phyloP scores from a whole-genome alignment of 2,888 invertebrate genomes.

The Trypoxylon attenuatum region DNA sequence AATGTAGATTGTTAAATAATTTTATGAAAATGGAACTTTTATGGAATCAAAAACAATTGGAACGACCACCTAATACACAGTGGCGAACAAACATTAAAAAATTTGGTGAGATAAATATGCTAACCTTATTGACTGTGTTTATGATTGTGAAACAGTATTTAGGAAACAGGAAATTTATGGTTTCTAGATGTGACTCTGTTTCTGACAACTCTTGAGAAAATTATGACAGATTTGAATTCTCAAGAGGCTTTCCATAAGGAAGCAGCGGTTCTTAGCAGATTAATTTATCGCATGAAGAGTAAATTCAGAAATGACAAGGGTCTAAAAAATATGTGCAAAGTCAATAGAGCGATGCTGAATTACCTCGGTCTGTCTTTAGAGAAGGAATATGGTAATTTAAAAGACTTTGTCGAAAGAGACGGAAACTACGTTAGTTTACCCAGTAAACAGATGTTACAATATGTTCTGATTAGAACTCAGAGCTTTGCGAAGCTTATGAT shows the following conservation, averaged over 20 bases:
- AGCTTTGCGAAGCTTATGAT: conserved; percentile 78
- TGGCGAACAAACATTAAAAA: conserved; percentile 50
- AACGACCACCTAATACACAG: conserved; percentile 60
- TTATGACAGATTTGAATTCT: conserved; percentile 55
- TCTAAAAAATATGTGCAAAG: conserved; percentile 77
- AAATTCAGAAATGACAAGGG: conserved; percentile 79
- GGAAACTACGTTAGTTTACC: conserved; percentile 73
- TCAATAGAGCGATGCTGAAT: conserved; percentile 76
- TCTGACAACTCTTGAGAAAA: conserved; percentile 38
- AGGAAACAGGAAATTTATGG: too few species aligned
- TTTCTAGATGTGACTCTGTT: conserved; percentile 57
- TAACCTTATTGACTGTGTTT: too few species aligned
- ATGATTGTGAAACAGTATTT: too few species aligned
- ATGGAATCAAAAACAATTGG: conserved; percentile 64
- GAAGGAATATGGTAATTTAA: conserved; percentile 71
- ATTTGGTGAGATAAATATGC: conserved; percentile 54
- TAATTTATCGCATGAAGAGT: conserved; percentile 78
- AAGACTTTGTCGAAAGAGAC: conserved; percentile 52
- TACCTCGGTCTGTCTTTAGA: conserved; percentile 75
- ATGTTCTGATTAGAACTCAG: conserved; percentile 76
- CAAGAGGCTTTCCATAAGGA: conserved; percentile 77
- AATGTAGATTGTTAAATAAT: neutral
- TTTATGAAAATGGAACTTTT: conserved; percentile 55
- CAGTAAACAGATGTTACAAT: conserved; percentile 79
- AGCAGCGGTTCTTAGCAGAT: conserved; percentile 77